Base-by-base conservation (phyloP, 2,888 invertebrate genomes). In the Nudaria mundana region DNA sequence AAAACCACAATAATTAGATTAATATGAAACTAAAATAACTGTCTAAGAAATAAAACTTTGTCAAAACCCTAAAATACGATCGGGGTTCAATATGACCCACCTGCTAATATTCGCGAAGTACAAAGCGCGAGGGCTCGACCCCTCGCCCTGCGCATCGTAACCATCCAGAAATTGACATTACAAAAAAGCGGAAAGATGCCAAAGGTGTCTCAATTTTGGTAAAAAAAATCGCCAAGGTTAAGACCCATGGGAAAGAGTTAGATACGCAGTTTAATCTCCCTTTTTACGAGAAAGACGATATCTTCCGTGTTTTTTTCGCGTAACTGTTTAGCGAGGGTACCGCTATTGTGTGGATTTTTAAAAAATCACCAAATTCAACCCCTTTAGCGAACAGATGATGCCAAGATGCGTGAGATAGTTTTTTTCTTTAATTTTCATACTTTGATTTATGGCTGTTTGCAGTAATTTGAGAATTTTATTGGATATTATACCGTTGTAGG, bases 201-300 rank as follows among this genome's bases (percentile, higher is more conserved):
- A 87, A 88, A 88, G 87, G 86, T 87, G 88, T 88, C 86, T 83
- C 78, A 79, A 79, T 81, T 86, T 79, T 66, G 62, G 62, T 72
- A 71, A 79, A 78, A 82, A 81, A 84, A 46, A 71, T 72, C 74
- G 72, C 76, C 72, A 78, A 87, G 86, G 86, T 87, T 88, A 87
- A 87, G 87, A 87, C 79, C 81, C 88, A 83, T 88, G 88, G 86
- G 88, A 88, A 88, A 88, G 88, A 88, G 88, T 88, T 88, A 82
- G 81, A 73, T 73, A 73, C 73, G 77, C 62, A 70, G 51, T 63
- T 56, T 65, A 58, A 62, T 64, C 63, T 60, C 66, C 66, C 76
- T 72, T 75, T 76, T 81, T 77, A 68, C 64, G 65, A 66, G 70
- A 68, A 71, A 69, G 64, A 60, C 63, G 59, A 59, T 66, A 75